Percentiles rank a stretch among this genome's conserved stretches.
phyloP scores from a whole-genome alignment of 2,888 invertebrate species.

The Sinodicranocentrus sp. region DNA sequence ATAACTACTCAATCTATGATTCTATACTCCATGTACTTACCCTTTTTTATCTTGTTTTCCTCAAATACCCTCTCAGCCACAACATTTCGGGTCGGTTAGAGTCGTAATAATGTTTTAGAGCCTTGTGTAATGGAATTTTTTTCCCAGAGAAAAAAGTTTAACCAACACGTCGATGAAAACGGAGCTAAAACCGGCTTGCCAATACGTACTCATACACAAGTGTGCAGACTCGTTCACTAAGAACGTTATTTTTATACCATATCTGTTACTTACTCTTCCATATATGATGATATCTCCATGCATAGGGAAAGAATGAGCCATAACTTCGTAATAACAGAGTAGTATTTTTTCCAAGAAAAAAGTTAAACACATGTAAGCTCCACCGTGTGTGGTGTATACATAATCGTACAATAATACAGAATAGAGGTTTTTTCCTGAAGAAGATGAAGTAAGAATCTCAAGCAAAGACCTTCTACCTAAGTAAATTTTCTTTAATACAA shows the following conservation, averaged over 20 bases:
- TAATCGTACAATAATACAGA: not conserved
- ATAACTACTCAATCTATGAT: not conserved
- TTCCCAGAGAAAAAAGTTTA: slow-evolving; percentile 15
- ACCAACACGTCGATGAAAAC: slow-evolving; percentile 1
- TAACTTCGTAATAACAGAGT: slow-evolving; percentile 24
- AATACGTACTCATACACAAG: not conserved
- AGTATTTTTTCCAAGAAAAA: not conserved
- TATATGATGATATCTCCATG: not conserved
- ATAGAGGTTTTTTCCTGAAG: no score
- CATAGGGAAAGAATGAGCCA: slow-evolving; percentile 4
- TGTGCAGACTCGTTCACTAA: not conserved
- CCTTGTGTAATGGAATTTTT: slow-evolving; percentile 25
- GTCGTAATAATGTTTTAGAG: slow-evolving; percentile 52
- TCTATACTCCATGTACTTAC: not conserved
- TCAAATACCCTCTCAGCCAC: slow-evolving; percentile 25
- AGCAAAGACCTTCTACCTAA: not conserved
- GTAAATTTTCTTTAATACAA: not conserved
- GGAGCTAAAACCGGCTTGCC: not conserved
- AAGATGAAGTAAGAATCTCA: not conserved
- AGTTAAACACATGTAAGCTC: slow-evolving; percentile 5
- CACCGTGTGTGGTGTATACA: not conserved
- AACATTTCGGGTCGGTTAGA: slow-evolving; percentile 9
- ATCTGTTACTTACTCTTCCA: not conserved
- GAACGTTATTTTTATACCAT: not conserved
- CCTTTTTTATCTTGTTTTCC: slow-evolving; percentile 34